Percentiles rank a stretch among this genome's conserved stretches.
phyloP scores from a whole-genome alignment of 2,888 invertebrate genomes.

The Erpobdella octoculata region DNA sequence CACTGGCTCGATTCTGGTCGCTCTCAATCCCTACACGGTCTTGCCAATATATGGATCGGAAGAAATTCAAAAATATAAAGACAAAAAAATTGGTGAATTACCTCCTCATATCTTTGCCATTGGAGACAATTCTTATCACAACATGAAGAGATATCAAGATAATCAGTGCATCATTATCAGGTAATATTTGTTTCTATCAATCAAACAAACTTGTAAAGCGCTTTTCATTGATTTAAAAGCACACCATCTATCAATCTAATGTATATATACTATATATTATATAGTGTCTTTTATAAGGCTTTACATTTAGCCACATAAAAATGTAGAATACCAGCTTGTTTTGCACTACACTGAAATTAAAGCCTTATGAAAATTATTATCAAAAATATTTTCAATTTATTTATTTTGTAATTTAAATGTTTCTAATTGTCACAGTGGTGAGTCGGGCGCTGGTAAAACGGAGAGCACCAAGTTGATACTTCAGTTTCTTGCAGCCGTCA shows the following conservation, averaged over 20 bases:
- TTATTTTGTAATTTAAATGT: too few relatives aligned
- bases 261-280: background rate
- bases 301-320: too few relatives aligned
- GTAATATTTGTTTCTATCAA: slow-evolving; percentile 52
- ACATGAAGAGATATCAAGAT: slow-evolving; percentile 81
- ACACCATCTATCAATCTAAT: background rate
- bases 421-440: slow-evolving; percentile 63
- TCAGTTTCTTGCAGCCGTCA: slow-evolving; percentile 94
- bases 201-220: background rate
- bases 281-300: background rate
- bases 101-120: slow-evolving; percentile 99
- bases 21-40: slow-evolving; percentile 97
- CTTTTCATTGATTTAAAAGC: background rate
- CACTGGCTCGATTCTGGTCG: slow-evolving; percentile 95
- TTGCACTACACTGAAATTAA: too few relatives aligned
- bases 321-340: too few relatives aligned
- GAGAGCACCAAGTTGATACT: slow-evolving; percentile 96
- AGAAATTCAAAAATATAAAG: slow-evolving; percentile 90
- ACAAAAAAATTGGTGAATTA: slow-evolving; percentile 91
- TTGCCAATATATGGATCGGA: slow-evolving; percentile 95
- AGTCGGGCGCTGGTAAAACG: slow-evolving; percentile 96
- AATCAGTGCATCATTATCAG: slow-evolving; percentile 98
- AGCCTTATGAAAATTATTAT: too few relatives aligned
- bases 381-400: background rate
- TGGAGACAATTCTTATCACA: slow-evolving; percentile 93